Conservation (phyloP, 1,140 invertebrate species). For the Micrasema longulum region DNA sequence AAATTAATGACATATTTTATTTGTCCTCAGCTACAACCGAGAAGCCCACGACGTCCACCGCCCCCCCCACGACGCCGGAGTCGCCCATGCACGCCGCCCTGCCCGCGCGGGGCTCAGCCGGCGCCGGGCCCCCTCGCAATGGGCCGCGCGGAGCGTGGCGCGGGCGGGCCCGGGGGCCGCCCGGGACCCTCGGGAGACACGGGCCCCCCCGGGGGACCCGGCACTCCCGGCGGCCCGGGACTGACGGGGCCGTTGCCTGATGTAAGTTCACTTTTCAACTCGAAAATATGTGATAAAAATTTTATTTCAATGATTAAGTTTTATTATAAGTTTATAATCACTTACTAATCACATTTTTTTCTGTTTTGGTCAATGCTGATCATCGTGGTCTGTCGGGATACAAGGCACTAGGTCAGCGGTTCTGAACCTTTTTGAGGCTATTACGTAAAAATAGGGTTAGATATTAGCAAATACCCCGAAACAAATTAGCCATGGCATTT, state of each 20-base stretch:
- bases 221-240: slow-evolving; percentile 77
- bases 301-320: no score
- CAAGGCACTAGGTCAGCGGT: no score
- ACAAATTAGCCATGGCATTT: no score
- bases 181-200: slow-evolving; percentile 74
- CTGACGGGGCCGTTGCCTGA: slow-evolving; percentile 80
- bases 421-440: no score
- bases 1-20: neutral
- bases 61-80: slow-evolving; percentile 54
- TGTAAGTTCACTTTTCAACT: slow-evolving; percentile 66
- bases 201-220: slow-evolving; percentile 76
- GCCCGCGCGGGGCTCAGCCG: slow-evolving; percentile 57
- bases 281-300: no score
- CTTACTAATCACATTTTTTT: no score
- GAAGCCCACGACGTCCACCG: slow-evolving; percentile 41
- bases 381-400: no score
- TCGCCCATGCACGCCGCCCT: slow-evolving; percentile 54
- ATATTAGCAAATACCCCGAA: no score
- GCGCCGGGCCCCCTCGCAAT: slow-evolving; percentile 58
- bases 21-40: slow-evolving; percentile 36
- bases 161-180: slow-evolving; percentile 70
- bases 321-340: no score
- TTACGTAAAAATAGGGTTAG: no score
- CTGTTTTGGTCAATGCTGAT: no score
- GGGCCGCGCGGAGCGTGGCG: slow-evolving; percentile 67